Evolutionary conservation across 2,888 invertebrate genomes (phyloP).

Genomic region (Eupithecia insigniata): DNA sequence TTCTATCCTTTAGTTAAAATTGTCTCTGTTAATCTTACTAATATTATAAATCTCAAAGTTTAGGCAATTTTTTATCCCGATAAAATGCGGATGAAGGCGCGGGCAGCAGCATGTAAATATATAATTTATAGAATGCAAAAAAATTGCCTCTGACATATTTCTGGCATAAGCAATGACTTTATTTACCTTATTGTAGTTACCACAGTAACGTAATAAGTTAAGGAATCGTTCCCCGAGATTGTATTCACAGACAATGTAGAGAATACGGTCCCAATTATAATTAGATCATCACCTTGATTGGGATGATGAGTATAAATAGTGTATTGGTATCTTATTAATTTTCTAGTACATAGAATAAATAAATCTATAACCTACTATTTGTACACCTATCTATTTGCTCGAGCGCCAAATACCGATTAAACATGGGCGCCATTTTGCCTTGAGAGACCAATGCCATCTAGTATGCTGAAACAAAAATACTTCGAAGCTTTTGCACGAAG

Average conservation of each 20-base stretch:
- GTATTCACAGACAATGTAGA: neutral
- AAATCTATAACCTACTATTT: neutral
- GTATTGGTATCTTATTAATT: conserved; percentile 14
- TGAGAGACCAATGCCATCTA: conserved; percentile 18
- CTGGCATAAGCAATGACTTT: neutral
- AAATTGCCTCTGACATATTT: no score
- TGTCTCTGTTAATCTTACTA: no score
- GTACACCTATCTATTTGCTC: neutral
- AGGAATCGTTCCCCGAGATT: neutral
- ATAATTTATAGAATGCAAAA: neutral
- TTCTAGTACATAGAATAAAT: neutral
- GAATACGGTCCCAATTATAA: neutral
- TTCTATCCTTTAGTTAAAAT: no score
- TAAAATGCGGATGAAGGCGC: no score
- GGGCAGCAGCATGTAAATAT: no score
- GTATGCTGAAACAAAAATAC: conserved; percentile 8
- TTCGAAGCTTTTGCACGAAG: neutral
- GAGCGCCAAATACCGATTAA: neutral
- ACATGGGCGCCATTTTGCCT: neutral
- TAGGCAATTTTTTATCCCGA: no score
- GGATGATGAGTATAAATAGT: conserved; percentile 13
- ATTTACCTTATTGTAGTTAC: no score
- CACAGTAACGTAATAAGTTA: no score
- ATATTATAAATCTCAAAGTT: no score
- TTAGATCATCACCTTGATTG: conserved; percentile 1